Conservation (phyloP, 2,888 invertebrate genomes). For the Rhingia rostrata region DNA sequence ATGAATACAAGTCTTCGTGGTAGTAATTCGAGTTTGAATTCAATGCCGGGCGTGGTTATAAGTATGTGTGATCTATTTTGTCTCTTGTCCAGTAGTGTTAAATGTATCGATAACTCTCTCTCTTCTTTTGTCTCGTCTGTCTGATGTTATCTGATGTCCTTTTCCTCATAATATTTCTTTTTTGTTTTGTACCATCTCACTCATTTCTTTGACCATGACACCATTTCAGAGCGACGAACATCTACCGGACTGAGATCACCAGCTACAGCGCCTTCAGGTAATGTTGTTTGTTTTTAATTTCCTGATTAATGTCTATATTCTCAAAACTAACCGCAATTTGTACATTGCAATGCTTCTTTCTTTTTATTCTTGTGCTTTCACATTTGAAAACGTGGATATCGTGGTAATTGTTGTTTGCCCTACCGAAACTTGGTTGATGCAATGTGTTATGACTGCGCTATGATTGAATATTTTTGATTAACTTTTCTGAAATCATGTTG, state of each 20-base stretch:
- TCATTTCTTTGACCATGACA: conserved; percentile 30
- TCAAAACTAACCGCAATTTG: conserved; percentile 58
- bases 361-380: conserved; percentile 69
- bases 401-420: conserved; percentile 67
- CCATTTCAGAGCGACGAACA: conserved; percentile 76
- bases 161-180: conserved; percentile 14
- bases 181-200: conserved; percentile 23
- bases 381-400: conserved; percentile 52
- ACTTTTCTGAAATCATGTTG: conserved; percentile 38
- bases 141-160: conserved; percentile 17
- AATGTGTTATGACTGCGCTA: conserved; percentile 49
- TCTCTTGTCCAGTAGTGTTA: background rate
- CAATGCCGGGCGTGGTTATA: conserved; percentile 77
- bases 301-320: background rate
- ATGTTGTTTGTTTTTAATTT: conserved; percentile 23
- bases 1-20: conserved; percentile 78
- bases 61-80: conserved; percentile 75
- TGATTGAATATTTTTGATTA: conserved; percentile 29
- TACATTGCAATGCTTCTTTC: conserved; percentile 44
- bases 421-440: conserved; percentile 47
- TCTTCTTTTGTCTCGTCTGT: conserved; percentile 13
- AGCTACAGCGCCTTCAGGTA: conserved; percentile 77
- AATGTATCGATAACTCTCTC: conserved; percentile 19
- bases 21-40: conserved; percentile 78
- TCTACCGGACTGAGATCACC: conserved; percentile 78